Evolutionary conservation across 92 coral and sea anemone species (phyloP), one percentile per base, ranked within the genome.

Genomic region (Porites evermanni): DNA sequence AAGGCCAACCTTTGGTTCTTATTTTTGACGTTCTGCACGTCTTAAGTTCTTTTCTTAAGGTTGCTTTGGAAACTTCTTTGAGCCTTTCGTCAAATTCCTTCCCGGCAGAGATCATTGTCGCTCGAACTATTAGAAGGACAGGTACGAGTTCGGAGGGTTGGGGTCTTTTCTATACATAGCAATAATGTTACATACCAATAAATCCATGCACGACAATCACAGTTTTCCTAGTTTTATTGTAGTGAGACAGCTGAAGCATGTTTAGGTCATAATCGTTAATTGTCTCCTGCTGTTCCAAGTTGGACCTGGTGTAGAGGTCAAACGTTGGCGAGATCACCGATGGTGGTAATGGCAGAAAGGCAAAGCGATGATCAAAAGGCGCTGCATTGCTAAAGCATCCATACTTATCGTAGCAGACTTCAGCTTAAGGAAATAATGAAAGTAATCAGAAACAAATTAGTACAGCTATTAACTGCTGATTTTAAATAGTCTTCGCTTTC

Each of bases 181-280:
- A 50, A 70, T 10, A 14, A 29, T 9, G 6, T 21, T 75, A 26
- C 19, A 9, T 44, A 82, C 47, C 69, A 81, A 71, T 53, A 68
- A 72, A 91, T 64, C 94, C 91, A 68, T 91, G 91, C 24, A 80
- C 86, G 19, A 91, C 74, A 20, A 91, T 54, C 7, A 79, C 52
- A n/a, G 94, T 91, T 26, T 64, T 88, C 77, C 75, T 88, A 44
- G 83, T 20, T 3, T 89, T 89, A n/a, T 77, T 78, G 77, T 70
- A 88, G 79, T 79, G 73, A 23, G 93, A 87, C 44, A n/a, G 79
- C 9, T 68, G 78, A 53, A 91, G 91, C 60, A 81, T 91, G 26
- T 20, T 10, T 32, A 69, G 17, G 24, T 91, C 85, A 10, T 73
- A n/a, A 67, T 80, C 90, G 79, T 44, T 23, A 23, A 79, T 79